Evolutionary conservation across 1,140 invertebrate species (phyloP), one percentile per base, ranked within the genome.

Genomic region (Phymorhynchus buccinoides): DNA sequence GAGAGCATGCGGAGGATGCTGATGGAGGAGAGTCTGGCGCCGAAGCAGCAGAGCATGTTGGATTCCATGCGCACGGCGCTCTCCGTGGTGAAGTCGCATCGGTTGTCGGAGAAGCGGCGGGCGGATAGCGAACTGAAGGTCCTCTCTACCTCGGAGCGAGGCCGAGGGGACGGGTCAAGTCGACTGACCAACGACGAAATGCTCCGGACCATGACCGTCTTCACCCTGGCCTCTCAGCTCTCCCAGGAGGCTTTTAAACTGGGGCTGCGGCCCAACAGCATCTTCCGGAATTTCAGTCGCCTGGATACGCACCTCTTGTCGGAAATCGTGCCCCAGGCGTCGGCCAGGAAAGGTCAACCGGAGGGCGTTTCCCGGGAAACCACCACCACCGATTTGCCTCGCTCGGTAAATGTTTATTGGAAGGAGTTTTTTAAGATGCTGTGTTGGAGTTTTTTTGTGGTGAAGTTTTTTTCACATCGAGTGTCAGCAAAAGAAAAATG

Each of bases 201-300:
- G 68, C 77, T 90, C 27, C 66, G 89, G 35, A 89, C 91, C 37
- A 80, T 92, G 14, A 88, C 90, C 0, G 86, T 92, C 37, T 84
- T 91, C 9, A 87, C 88, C 71, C 84, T 91, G 48, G 91, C 91
- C 0, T 90, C 89, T 62, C 90, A 92, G 86, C 66, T 92, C 1
- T 87, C 90, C 1, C 82, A 88, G 41, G 91, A 91, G 78, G 87
- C 89, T 1, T 79, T 89, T 0, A 83, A 89, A 44, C 88, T 91
- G 27, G 91, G 90, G 9, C 81, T 90, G 3, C 73, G 89, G 42
- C 91, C 91, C 66, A 86, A 89, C 62, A 88, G 86, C 37, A 66
- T 92, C 35, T 90, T 92, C 86, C 82, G 89, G 9, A 86, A 88
- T 18, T 89, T 90, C 66, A 87, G 88, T 2, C 80, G 80, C 16